Conservation (phyloP, 2,113 vertebrate species). For the Callorhinus ursinus region DNA sequence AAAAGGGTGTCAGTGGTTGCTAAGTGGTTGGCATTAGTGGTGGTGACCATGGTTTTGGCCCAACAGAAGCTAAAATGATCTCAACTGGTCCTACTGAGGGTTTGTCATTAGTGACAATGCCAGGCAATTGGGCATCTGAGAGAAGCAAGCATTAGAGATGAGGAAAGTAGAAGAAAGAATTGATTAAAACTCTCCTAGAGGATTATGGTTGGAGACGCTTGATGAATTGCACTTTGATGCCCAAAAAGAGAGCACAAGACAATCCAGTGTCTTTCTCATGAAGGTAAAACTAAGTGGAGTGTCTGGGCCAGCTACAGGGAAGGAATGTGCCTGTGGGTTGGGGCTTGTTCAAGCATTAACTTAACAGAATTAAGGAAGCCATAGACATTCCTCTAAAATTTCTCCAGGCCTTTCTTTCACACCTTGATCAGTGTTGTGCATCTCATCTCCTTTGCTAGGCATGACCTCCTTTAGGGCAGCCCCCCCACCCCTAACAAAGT, state of each 20-base stretch:
- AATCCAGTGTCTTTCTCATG: neutral
- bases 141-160: neutral
- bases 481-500: neutral
- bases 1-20: neutral
- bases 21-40: neutral
- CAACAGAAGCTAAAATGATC: neutral
- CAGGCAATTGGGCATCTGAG: neutral
- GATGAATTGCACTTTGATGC: neutral
- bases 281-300: neutral
- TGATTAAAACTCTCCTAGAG: neutral
- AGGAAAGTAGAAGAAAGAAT: neutral
- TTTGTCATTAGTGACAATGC: neutral
- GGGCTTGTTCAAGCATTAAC: neutral
- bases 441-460: neutral
- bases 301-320: neutral
- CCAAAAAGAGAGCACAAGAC: neutral
- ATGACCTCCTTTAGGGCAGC: neutral
- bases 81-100: neutral
- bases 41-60: neutral
- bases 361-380: neutral
- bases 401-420: constrained; percentile 1
- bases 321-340: neutral
- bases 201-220: neutral
- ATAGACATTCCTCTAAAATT: neutral
- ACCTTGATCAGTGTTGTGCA: neutral